These are phyloP conservation scores for Conus ventricosus DNA, from an alignment of 1,140 invertebrate species.

Conservation along the genomic window DNA sequence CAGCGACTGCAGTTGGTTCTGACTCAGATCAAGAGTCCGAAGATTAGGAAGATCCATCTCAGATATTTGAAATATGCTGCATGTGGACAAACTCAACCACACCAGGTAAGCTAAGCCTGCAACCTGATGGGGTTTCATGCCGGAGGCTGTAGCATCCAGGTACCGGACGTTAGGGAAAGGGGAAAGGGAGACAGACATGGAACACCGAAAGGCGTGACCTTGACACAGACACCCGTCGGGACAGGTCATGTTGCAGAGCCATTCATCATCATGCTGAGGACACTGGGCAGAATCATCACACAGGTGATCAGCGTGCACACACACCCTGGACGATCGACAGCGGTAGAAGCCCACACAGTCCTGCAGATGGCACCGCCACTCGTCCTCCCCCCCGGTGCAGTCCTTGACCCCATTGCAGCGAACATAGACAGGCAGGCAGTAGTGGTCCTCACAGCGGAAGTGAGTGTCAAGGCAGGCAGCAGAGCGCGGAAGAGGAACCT, in stretches of 20 bases:
- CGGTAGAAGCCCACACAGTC: conserved; percentile 13
- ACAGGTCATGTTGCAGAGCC: conserved; percentile 8
- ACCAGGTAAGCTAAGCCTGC: not conserved
- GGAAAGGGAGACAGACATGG: not conserved
- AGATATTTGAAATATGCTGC: not conserved
- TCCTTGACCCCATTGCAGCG: conserved; percentile 18
- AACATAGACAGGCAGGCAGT: conserved; percentile 20
- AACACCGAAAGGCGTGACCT: conserved; percentile 3
- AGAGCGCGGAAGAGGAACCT: not conserved
- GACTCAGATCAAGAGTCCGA: not conserved
- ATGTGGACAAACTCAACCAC: not conserved
- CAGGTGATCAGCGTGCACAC: conserved; percentile 15
- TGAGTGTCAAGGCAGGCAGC: not conserved
- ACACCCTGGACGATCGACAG: conserved; percentile 13
- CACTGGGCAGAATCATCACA: conserved; percentile 8
- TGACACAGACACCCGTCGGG: conserved; percentile 23
- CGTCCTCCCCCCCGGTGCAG: conserved; percentile 15
- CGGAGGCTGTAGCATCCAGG: not conserved
- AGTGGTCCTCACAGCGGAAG: conserved; percentile 1
- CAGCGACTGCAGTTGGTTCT: not conserved
- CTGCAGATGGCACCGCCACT: not conserved
- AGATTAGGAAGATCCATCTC: not conserved
- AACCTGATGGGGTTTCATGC: not conserved
- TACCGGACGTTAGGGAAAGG: not conserved
- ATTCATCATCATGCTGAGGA: conserved; percentile 11